Evolutionary conservation across 1,140 invertebrate genomes (phyloP), one percentile per base, ranked within the genome.

Genomic region (Drosophila elegans): DNA sequence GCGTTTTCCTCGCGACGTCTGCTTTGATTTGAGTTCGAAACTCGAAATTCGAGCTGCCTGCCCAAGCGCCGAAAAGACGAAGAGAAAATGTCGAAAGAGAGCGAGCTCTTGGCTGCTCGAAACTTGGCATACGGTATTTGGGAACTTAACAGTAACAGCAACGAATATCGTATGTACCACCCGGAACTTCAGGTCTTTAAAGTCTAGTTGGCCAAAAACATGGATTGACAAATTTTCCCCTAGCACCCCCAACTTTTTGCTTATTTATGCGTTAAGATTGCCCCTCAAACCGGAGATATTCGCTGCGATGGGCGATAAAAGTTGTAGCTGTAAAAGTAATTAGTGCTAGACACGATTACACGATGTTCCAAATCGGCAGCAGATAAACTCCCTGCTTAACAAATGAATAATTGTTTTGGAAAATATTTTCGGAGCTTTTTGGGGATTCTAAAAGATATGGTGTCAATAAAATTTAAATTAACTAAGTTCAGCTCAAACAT

Each of bases 11-110:
- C 48, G 48, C 48, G 27, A 52, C 51, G 52, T 63, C 53, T 53
- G 74, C 76, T 79, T 80, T 79, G 77, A 80, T 80, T 79, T 79
- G 39, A 57, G 55, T 85, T 84, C 75, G 74, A 79, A 71, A 72
- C n/a, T 51, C 75, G 80, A 78, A 75, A 54, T 69, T 71, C 67
- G 67, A 60, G 36, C 38, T 56, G 56, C 32, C 61, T 36, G 53
- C 59, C 21, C 34, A 49, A 56, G 49, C 9, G 41, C 51, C 74
- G 38, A 25, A 48, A 56, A 7, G 48, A 36, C 42, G 48, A 46
- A 56, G 13, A 56, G 16, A 72, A 53, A 68, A 48, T 21, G 16
- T 21, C 16, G 16, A 21, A 0, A 21, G 16, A 48, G 41, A 38
- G 36, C 32, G 55, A 52, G 42, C 59, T 12, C 2, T 3, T 4